Conservation (phyloP, 2,797 vertebrate genomes). For the Thaleichthys pacificus region DNA sequence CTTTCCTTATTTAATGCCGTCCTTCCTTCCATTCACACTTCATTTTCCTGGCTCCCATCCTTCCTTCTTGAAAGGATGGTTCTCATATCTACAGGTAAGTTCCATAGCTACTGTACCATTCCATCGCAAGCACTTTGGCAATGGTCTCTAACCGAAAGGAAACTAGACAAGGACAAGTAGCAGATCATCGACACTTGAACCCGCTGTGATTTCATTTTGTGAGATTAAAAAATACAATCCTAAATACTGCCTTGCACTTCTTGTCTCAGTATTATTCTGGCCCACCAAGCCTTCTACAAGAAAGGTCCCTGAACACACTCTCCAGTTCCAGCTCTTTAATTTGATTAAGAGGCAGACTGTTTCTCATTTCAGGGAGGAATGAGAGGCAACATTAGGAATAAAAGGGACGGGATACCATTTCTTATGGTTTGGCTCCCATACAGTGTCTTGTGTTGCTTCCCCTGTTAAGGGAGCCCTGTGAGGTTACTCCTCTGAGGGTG, state of each 20-base stretch:
- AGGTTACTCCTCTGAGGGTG: constrained; percentile 18
- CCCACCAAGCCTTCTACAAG: constrained; percentile 5
- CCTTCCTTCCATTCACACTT: not conserved
- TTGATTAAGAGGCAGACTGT: constrained; percentile 41
- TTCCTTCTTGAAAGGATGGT: not conserved
- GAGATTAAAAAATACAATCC: not conserved
- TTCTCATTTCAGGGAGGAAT: constrained; percentile 30
- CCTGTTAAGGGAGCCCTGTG: constrained; percentile 27
- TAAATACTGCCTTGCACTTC: not conserved
- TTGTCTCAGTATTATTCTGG: not conserved
- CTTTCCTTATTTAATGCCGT: not conserved
- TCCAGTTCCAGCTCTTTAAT: constrained; percentile 44
- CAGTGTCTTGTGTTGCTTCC: constrained; percentile 21
- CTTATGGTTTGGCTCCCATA: constrained; percentile 23
- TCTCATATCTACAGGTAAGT: not conserved
- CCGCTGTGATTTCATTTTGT: too few species aligned
- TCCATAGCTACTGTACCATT: not conserved
- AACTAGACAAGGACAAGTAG: not conserved
- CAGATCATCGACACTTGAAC: too few species aligned
- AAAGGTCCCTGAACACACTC: constrained; percentile 10
- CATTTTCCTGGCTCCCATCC: not conserved
- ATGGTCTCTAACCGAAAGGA: not conserved
- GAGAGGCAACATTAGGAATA: constrained; percentile 19
- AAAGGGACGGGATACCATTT: constrained; percentile 31
- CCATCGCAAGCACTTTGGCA: not conserved